phyloP scores from a whole-genome alignment of 2,797 vertebrate genomes.

The Chelon labrosus region DNA sequence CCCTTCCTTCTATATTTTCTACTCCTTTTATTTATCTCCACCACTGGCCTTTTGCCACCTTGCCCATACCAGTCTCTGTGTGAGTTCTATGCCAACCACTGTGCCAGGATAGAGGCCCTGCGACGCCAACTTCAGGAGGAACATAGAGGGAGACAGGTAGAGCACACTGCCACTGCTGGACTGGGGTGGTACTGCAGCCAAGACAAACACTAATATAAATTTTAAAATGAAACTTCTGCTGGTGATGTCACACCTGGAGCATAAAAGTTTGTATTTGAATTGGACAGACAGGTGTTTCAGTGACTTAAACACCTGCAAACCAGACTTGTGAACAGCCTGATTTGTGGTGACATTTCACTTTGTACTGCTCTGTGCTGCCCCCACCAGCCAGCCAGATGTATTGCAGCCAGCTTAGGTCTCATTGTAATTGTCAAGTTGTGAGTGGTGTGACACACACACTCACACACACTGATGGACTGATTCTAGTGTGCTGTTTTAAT shows the following conservation, averaged over 20 bases:
- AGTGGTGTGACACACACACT: conserved; percentile 26
- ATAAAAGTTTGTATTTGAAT: conserved; percentile 26
- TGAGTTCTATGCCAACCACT: conserved; percentile 85
- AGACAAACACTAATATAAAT: conserved; percentile 19
- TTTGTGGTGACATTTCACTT: conserved; percentile 29
- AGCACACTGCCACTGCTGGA: conserved; percentile 77
- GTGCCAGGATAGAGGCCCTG: conserved; percentile 81
- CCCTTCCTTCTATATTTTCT: conserved; percentile 72
- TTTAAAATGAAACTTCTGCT: not conserved
- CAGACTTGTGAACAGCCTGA: conserved; percentile 27
- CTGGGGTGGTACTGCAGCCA: conserved; percentile 77
- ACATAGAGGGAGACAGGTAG: conserved; percentile 85
- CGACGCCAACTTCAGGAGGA: conserved; percentile 74
- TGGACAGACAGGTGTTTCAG: conserved; percentile 29
- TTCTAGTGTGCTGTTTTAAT: conserved; percentile 25
- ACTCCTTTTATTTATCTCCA: conserved; percentile 64
- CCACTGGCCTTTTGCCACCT: conserved; percentile 71
- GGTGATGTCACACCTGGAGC: conserved; percentile 2
- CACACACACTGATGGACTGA: conserved; percentile 30
- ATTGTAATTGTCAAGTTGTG: conserved; percentile 9
- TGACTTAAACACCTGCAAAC: conserved; percentile 33
- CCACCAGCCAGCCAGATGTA: conserved; percentile 23
- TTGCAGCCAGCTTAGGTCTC: conserved; percentile 34
- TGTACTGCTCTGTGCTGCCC: conserved; percentile 29
- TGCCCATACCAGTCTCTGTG: conserved; percentile 81